phyloP scores from a whole-genome alignment of 2,888 invertebrate genomes.

The Agrilus biguttatus region DNA sequence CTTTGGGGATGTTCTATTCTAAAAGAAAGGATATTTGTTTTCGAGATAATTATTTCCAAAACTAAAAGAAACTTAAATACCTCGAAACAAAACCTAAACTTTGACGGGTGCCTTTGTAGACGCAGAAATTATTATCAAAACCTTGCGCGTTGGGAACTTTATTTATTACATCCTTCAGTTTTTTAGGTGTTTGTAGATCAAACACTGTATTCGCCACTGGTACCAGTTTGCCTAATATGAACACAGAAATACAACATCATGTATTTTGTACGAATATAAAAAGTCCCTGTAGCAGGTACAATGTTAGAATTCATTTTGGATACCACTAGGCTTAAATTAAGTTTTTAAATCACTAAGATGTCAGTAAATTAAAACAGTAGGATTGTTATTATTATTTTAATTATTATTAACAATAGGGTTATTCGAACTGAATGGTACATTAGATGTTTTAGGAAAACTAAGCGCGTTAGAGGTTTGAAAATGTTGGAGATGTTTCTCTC shows the following conservation, averaged over 20 bases:
- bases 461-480: no score
- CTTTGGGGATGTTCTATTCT: constrained; percentile 50
- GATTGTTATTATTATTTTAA: no score
- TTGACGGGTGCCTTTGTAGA: constrained; percentile 44
- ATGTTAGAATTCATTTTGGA: no score
- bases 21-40: constrained; percentile 6
- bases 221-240: constrained; percentile 46
- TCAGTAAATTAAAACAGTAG: no score
- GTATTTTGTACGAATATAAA: no score
- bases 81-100: constrained; percentile 46
- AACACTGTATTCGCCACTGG: constrained; percentile 55
- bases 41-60: not conserved
- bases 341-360: no score
- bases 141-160: constrained; percentile 51
- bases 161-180: constrained; percentile 50
- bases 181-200: constrained; percentile 55
- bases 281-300: no score
- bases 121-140: constrained; percentile 72
- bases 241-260: not conserved
- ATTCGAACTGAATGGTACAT: no score
- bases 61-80: constrained; percentile 21
- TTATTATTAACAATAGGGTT: no score
- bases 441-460: no score
- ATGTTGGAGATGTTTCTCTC: no score
- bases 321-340: no score